Evolutionary conservation across 2,888 invertebrate genomes (phyloP).

Genomic region (Drosophila kanekoi): DNA sequence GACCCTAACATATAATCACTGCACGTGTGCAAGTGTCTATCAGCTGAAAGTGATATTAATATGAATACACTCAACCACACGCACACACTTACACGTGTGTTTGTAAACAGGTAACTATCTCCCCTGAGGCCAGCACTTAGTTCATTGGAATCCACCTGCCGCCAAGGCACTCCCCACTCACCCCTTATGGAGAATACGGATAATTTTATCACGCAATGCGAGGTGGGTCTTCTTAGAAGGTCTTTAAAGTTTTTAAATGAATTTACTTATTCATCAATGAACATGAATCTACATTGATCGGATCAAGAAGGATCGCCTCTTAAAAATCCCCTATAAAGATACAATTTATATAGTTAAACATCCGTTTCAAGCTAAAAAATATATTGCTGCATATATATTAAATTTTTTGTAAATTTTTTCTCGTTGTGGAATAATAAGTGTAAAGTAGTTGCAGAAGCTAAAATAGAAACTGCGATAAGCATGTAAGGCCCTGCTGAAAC

Average conservation of each 20-base stretch:
- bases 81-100: neutral
- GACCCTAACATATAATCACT: constrained; percentile 26
- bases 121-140: constrained; percentile 19
- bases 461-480: neutral
- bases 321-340: too few species aligned
- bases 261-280: too few species aligned
- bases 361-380: neutral
- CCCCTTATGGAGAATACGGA: neutral
- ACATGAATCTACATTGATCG: too few species aligned
- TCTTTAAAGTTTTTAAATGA: too few species aligned
- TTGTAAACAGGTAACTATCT: neutral
- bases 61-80: constrained; percentile 1
- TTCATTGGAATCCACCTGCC: constrained; percentile 9
- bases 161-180: neutral
- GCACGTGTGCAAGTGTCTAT: constrained; percentile 26
- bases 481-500: neutral
- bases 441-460: neutral
- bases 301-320: too few species aligned
- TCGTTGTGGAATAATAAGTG: neutral
- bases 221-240: too few species aligned
- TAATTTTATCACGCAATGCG: neutral
- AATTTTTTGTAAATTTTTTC: neutral
- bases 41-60: constrained; percentile 31
- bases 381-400: neutral
- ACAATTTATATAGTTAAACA: too few species aligned